Percentiles rank a stretch among this genome's conserved stretches.
Evolutionary conservation across 2,888 invertebrate genomes (phyloP).

Genomic region (Mechanitis messenoides): DNA sequence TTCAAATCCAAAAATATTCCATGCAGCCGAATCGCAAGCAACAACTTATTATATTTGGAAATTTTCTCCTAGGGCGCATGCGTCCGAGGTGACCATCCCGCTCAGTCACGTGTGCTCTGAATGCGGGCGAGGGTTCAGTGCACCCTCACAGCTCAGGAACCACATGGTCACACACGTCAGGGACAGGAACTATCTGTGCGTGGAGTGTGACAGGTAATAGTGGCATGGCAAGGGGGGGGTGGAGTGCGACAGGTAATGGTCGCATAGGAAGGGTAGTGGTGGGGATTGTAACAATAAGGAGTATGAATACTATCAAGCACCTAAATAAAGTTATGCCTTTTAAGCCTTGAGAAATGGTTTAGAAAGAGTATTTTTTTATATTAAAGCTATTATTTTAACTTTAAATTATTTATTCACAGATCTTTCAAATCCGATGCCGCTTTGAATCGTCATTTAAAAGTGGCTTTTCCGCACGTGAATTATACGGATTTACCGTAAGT

Average conservation of each 20-base stretch:
- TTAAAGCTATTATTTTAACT: neutral
- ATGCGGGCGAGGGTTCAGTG: conserved; percentile 48
- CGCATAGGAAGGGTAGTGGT: too few species aligned
- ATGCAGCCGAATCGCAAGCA: neutral
- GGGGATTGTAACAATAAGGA: too few species aligned
- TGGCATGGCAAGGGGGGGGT: neutral
- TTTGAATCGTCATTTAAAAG: conserved; percentile 55
- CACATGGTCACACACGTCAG: conserved; percentile 49
- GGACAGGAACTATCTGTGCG: conserved; percentile 52
- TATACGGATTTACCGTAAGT: conserved; percentile 60
- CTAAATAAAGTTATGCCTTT: too few species aligned
- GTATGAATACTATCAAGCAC: too few species aligned
- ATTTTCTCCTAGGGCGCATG: conserved; percentile 39
- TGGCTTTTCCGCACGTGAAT: conserved; percentile 47
- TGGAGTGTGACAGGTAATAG: conserved; percentile 56
- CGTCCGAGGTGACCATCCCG: conserved; percentile 38
- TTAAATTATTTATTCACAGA: conserved; percentile 38
- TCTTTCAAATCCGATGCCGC: conserved; percentile 54
- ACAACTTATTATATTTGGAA: neutral
- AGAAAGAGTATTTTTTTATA: too few species aligned
- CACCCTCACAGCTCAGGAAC: conserved; percentile 48
- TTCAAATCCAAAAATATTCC: neutral
- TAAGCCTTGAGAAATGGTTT: too few species aligned
- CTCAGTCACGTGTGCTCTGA: conserved; percentile 40
- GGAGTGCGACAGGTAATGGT: too few species aligned